Evolutionary conservation across 92 coral and sea anemone genomes (phyloP).

Genomic region (Siderastrea radians): DNA sequence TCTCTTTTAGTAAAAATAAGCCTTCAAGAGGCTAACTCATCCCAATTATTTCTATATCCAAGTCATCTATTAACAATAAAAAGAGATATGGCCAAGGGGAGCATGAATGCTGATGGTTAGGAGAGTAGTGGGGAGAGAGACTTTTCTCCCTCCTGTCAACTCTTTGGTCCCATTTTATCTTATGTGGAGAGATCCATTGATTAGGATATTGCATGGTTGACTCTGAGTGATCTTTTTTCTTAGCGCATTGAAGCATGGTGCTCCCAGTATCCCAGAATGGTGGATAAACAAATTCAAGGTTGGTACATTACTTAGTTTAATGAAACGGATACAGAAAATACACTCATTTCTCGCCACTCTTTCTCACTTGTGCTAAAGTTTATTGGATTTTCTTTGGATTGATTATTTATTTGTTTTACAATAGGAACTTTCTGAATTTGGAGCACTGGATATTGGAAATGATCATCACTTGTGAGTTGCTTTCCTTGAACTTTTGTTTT

Average conservation of each 20-base stretch:
- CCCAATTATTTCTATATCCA: too few species aligned
- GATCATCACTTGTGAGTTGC: constrained; percentile 50
- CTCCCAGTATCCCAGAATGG: constrained; percentile 44
- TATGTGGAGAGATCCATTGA: too few species aligned
- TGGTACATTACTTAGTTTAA: too few species aligned
- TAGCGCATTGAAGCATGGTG: constrained; percentile 67
- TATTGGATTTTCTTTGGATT: background rate
- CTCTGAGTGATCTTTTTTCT: background rate
- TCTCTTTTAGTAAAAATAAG: too few species aligned
- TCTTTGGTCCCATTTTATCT: too few species aligned
- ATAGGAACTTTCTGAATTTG: constrained; percentile 34
- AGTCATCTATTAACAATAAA: too few species aligned
- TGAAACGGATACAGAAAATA: too few species aligned
- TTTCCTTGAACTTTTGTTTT: background rate
- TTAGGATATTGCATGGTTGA: background rate
- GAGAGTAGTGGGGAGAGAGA: background rate
- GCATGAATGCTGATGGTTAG: too few species aligned
- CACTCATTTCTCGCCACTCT: too few species aligned
- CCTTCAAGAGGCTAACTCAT: too few species aligned
- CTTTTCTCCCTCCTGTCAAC: too few species aligned
- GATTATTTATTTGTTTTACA: background rate
- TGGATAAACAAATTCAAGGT: constrained; percentile 62
- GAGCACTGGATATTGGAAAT: constrained; percentile 53
- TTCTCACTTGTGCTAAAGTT: background rate
- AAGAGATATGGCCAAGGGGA: too few species aligned